A percentile compares a stretch with the other conserved stretches of the same genome.
phyloP scores from a whole-genome alignment of 2,888 invertebrate genomes.

The Epinotia ramella region DNA sequence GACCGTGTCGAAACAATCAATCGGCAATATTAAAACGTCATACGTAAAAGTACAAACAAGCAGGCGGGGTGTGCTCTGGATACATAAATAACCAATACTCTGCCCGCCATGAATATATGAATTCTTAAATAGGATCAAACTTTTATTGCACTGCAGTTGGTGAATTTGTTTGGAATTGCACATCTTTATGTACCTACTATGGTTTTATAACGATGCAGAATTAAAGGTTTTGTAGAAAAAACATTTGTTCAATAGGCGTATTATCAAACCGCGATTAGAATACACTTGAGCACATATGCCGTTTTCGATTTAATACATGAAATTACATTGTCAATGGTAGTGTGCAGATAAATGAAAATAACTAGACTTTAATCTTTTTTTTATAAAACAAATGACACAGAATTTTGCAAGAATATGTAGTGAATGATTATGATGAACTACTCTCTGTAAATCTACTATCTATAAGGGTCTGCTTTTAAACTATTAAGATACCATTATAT shows the following conservation, averaged over 20 bases:
- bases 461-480: too few species aligned
- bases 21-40: conserved; percentile 21
- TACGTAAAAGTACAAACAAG: conserved; percentile 17
- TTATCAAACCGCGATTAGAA: too few species aligned
- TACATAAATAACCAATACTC: conserved; percentile 29
- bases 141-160: conserved; percentile 26
- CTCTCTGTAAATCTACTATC: too few species aligned
- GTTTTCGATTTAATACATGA: too few species aligned
- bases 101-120: conserved; percentile 38
- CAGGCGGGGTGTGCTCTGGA: conserved; percentile 9
- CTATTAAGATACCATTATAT: too few species aligned
- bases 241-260: neutral
- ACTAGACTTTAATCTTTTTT: too few species aligned
- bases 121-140: conserved; percentile 29
- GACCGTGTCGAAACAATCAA: conserved; percentile 13
- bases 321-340: too few species aligned
- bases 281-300: too few species aligned
- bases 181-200: neutral
- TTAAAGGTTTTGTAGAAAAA: neutral
- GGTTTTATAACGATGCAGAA: neutral
- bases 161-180: conserved; percentile 20
- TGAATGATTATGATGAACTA: too few species aligned
- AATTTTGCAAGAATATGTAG: too few species aligned
- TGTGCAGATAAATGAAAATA: too few species aligned
- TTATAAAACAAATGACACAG: too few species aligned